A percentile compares a stretch with the other conserved stretches of the same genome.
phyloP scores from a whole-genome alignment of 2,888 invertebrate species.

The Xestoiulus laeticollis region DNA sequence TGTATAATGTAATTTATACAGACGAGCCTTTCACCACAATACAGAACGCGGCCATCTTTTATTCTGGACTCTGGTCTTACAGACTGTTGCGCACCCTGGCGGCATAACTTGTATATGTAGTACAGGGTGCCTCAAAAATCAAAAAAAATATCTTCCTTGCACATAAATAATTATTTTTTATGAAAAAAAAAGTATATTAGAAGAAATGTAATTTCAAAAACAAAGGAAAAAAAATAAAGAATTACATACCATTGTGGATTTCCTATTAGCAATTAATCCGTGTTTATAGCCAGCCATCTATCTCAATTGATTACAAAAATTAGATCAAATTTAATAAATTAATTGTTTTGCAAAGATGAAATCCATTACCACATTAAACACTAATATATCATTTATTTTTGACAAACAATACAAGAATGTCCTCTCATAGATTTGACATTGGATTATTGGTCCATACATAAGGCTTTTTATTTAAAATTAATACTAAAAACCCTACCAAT shows the following conservation, averaged over 20 bases:
- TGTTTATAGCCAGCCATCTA: no score
- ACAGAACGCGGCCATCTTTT: background rate
- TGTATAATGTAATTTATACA: background rate
- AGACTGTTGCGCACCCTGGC: background rate
- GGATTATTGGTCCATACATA: conserved; percentile 41
- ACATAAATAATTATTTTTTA: no score
- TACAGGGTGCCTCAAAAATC: background rate
- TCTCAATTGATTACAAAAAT: no score
- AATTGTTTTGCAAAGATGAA: background rate
- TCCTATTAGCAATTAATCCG: no score
- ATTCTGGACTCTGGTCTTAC: background rate
- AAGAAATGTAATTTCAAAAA: no score
- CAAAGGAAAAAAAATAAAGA: no score
- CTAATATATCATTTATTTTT: conserved; percentile 34
- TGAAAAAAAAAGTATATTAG: no score
- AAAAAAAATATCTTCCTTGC: no score
- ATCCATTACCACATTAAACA: background rate
- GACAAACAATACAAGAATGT: background rate
- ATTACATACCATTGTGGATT: no score
- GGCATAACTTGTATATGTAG: background rate
- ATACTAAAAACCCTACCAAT: background rate
- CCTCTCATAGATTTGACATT: background rate
- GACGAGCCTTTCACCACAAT: background rate
- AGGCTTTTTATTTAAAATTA: conserved; percentile 25
- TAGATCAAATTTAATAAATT: no score